A percentile compares a stretch with the other conserved stretches of the same genome.
These are phyloP conservation scores for Mimas tiliae DNA, from an alignment of 2,888 invertebrate species.

Conservation along the genomic window DNA sequence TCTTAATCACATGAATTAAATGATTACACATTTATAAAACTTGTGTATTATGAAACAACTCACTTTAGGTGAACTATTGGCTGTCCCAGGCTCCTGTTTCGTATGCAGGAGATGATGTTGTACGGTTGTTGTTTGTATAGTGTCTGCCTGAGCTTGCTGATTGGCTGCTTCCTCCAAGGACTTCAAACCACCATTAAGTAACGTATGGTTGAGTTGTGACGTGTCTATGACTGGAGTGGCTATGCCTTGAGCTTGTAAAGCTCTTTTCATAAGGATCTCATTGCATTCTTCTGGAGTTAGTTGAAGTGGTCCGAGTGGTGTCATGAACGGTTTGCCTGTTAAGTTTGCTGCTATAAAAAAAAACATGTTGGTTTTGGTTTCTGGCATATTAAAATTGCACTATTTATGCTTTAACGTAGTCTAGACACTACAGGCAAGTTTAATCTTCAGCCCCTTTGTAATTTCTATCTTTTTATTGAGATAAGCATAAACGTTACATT, in stretches of 20 bases:
- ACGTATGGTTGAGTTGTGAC: constrained; percentile 74
- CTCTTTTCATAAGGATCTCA: constrained; percentile 90
- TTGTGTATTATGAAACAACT: constrained; percentile 37
- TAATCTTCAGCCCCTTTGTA: too few relatives aligned
- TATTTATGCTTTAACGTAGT: too few relatives aligned
- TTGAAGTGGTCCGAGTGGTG: constrained; percentile 89
- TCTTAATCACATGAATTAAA: too few relatives aligned
- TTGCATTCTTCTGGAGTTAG: constrained; percentile 91
- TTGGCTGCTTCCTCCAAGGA: constrained; percentile 67
- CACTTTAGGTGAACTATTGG: constrained; percentile 83
- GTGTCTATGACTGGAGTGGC: constrained; percentile 79
- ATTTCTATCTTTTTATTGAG: too few relatives aligned
- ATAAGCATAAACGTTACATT: too few relatives aligned
- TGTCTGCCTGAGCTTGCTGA: constrained; percentile 67
- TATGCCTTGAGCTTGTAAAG: constrained; percentile 87
- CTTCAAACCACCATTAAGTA: constrained; percentile 75
- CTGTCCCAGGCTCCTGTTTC: constrained; percentile 85
- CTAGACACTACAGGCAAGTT: too few relatives aligned
- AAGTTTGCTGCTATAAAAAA: constrained; percentile 69
- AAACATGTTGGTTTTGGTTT: not conserved
- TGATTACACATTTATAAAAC: too few relatives aligned
- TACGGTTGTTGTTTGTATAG: constrained; percentile 65
- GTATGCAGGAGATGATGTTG: constrained; percentile 81
- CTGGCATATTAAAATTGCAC: too few relatives aligned
- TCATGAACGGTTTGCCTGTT: constrained; percentile 87